Evolutionary conservation across 2,113 vertebrate genomes (phyloP), one percentile per base, ranked within the genome.

Genomic region (Aspidoscelis tigris): DNA sequence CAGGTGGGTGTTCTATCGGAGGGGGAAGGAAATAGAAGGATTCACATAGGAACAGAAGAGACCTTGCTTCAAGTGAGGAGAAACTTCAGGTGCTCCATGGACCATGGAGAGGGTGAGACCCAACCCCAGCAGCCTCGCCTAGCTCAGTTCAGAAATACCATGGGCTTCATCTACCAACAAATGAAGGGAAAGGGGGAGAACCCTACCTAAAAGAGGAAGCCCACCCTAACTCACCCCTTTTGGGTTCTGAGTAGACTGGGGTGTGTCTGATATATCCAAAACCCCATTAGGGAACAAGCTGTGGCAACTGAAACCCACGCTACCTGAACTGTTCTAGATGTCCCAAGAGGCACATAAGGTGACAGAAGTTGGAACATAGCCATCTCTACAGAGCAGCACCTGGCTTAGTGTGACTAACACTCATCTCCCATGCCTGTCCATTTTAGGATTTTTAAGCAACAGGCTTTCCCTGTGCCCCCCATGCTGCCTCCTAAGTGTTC

Each of bases 401-500:
- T 9, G 39, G 18, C 6, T 16, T 44, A 21, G 39, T 26, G 7
- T 8, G 47, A 55, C 20, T 21, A 4, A 3, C 68, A 26, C 2
- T n/a, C 39, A 16, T 8, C 64, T 9, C 2, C 41, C 24, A 20
- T 26, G 4, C 65, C 69, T 50, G 24, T 65, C 24, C 33, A 7
- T 44, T 7, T 10, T 7, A 5, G n/a, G 53, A 14, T 24, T 41
- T 41, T 0, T 5, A 58, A 80, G 4, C n/a, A 18, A 70, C 39
- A 33, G 58, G 58, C 3, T 61, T 16, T 12, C 55, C 10, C 55
- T 12, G 4, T 2, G 58, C 18, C 18, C 9, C 21, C 72, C 6
- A 10, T 33, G 47, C 68, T 0, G 77, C 11, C 9, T 61, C 0
- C 2, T 0, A 1, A 74, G 4, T 2, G n/a, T 3, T 26, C 11